Percentiles rank a stretch among this genome's conserved stretches.
Conservation (phyloP, 2,888 invertebrate genomes). For the Lymantria dispar region DNA sequence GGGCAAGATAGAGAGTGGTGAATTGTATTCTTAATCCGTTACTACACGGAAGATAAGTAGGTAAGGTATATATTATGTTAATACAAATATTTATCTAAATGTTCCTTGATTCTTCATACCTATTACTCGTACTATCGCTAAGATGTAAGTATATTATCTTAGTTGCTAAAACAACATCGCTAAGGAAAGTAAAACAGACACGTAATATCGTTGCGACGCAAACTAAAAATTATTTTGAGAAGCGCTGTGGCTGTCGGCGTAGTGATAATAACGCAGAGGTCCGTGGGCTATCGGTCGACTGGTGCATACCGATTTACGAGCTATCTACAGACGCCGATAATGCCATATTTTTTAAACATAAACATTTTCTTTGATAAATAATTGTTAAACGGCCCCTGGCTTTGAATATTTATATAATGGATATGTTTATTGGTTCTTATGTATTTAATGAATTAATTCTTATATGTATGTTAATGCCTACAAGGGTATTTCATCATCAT, state of each 20-base stretch:
- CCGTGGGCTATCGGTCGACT: constrained; percentile 28
- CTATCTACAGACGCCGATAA: constrained; percentile 22
- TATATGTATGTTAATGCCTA: too few relatives aligned
- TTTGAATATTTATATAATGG: constrained; percentile 5
- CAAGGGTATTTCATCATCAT: too few relatives aligned
- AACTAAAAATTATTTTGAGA: constrained; percentile 30
- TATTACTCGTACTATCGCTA: not conserved
- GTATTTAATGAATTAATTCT: too few relatives aligned
- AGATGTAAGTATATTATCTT: not conserved
- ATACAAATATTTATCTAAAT: too few relatives aligned
- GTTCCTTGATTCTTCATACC: not conserved
- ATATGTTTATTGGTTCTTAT: not conserved
- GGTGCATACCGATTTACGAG: constrained; percentile 25
- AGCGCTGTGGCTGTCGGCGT: constrained; percentile 10
- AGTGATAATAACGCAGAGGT: constrained; percentile 23
- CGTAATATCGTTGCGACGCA: constrained; percentile 6
- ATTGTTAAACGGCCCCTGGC: constrained; percentile 7
- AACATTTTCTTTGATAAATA: constrained; percentile 16
- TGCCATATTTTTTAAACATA: constrained; percentile 11
- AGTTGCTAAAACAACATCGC: not conserved
- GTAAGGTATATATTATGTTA: too few relatives aligned
- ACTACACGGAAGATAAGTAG: too few relatives aligned
- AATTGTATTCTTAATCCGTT: too few relatives aligned
- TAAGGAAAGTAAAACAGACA: constrained; percentile 4
- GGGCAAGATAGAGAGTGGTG: too few relatives aligned